Base-by-base conservation (phyloP, 2,113 vertebrate species). In the Thunnus maccoyii region DNA sequence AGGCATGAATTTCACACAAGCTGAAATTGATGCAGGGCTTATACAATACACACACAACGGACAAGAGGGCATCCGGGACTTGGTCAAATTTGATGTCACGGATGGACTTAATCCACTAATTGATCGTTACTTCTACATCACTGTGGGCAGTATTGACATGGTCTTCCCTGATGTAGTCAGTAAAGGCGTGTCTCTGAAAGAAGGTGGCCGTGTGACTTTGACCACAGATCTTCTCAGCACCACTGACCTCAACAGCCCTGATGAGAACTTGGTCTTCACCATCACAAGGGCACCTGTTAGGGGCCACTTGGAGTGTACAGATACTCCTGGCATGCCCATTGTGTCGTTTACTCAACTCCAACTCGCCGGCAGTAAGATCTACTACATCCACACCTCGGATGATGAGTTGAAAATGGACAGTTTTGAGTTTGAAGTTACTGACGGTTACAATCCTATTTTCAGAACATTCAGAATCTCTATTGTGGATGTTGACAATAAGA, bases 331-430 rank as follows among this genome's bases (percentile, higher is more conserved):
- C 13, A 91, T 96, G 73, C 93, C 97, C 46, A 96, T 98, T 65
- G 94, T 90, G 2, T 97, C 97, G 51, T 99, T 99, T 73, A 97
- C 96, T 47, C 98, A 99, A 14, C 96, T 99, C 20, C 94, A 98
- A 2, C 90, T 99, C 56, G 98, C 98, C 20, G 98, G 98, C 44
- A 99, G 97, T 93, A 99, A 99, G 87, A 64, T 99, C 84, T 98
- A 97, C 89, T 99, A 99, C 83, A 96, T 98, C 85, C 98, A 99
- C 83, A 98, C 97, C 1, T 96, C 97, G 1, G 97, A 98, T 22
- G 97, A 99, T 3, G 98, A 99, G 83, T 94, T 97, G 20, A 99
- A 98, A 91, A 98, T 97, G 97, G 98, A 99, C 92, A 98, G 98
- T 78, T 99, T 99, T 93, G 98, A 99, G 85, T 99, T 99, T 86